Base-by-base conservation (phyloP, 2,888 invertebrate species). In the Kryphioiulus occultus region DNA sequence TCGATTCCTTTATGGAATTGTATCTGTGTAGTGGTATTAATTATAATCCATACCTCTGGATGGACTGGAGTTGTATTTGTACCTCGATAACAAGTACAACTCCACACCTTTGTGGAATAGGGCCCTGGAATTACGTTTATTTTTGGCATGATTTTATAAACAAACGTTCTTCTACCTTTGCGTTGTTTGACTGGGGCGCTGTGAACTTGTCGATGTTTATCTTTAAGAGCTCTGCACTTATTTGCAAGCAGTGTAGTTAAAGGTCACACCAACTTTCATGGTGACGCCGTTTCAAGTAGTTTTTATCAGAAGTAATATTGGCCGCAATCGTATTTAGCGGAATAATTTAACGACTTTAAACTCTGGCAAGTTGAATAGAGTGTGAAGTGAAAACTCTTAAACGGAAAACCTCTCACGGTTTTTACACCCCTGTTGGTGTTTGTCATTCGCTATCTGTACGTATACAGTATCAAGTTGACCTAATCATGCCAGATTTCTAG, bases 201-300 rank as follows among this genome's bases (percentile, higher is more conserved):
- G 22, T 26, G 22, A 68, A 68, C 68, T 68, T 26, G 26, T 22
- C 26, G 68, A 68, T 26, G 35, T 35, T 35, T 35, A 35, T 68
- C 68, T 26, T 26, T 68, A 7, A 68, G 22, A 68, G 35, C 68
- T 26, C 26, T 68, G 68, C 12, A 26, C 26, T 26, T 26, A 5
- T 17, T 7, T 68, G 9, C 7, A 26, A 26, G 26, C 68, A 35
- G 35, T 26, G 26, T 68, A 47, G 2, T 7, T 68, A 7, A 68
- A 68, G 53, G 53, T n/a, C n/a, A 53, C 19, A 0, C 1, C 19
- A 53, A n/a, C 26, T 26, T 68, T 26, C 22, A 68, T 26, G 68
- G 9, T 68, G 68, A 68, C 68, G 68, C 68, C 26, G 22, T 68
- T 68, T 68, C 68, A 68, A 68, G 68, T 68, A 68, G 26, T 68